A percentile compares a stretch with the other conserved stretches of the same genome.
These are phyloP conservation scores for Saccopteryx leptura DNA, from an alignment of 2,113 vertebrate genomes.

Conservation along the genomic window DNA sequence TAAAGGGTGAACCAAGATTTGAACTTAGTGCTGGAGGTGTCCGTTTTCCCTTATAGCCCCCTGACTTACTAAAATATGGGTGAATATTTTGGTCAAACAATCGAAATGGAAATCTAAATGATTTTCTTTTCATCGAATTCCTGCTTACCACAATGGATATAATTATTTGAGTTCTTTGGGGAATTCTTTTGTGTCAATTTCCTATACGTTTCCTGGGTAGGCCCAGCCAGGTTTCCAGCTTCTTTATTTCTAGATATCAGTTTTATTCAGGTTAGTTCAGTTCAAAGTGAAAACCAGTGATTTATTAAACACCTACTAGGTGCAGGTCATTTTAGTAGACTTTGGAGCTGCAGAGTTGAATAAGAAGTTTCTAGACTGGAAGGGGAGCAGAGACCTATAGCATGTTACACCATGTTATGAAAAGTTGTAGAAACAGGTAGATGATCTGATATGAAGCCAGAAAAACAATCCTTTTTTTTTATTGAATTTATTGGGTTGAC, in stretches of 20 bases:
- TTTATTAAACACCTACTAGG: conserved; percentile 31
- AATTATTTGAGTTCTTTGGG: background rate
- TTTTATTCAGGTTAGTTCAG: conserved; percentile 19
- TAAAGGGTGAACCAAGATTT: conserved; percentile 17
- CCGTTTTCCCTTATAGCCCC: background rate
- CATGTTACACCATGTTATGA: background rate
- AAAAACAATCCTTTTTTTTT: background rate
- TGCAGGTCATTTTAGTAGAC: background rate
- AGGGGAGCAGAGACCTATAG: background rate
- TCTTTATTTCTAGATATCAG: conserved; percentile 33
- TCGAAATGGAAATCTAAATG: conserved; percentile 46
- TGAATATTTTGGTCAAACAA: conserved; percentile 42
- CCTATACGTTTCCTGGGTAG: conserved; percentile 44
- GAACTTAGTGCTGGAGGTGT: background rate
- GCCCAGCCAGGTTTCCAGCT: background rate
- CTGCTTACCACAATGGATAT: background rate
- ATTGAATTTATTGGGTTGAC: too few relatives aligned
- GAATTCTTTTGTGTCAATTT: conserved; percentile 22
- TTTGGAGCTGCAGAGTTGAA: background rate
- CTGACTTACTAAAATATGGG: background rate
- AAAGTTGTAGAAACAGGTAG: background rate
- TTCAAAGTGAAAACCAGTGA: conserved; percentile 35
- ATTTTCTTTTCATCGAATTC: conserved; percentile 41
- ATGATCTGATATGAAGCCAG: background rate
- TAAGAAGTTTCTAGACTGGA: conserved; percentile 42